Evolutionary conservation across 1,140 invertebrate species (phyloP), one percentile per base, ranked within the genome.

Genomic region (Monomorium pharaonis): DNA sequence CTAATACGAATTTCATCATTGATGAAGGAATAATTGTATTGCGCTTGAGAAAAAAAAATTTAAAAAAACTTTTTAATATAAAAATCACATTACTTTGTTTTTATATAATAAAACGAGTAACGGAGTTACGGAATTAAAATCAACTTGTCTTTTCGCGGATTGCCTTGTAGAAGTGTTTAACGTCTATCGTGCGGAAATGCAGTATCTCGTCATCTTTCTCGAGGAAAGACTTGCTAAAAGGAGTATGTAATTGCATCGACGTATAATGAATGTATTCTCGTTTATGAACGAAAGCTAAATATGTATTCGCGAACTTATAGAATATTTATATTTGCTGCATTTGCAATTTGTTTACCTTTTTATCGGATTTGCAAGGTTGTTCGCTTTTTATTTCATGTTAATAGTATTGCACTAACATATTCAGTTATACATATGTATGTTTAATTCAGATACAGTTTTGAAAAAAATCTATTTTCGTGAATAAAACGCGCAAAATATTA

Each of bases 241-340:
- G 37, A 76, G 44, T 62, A 30, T 76, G 24, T 44, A 62, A 62
- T 76, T 44, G 30, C 51, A 58, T 51, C 51, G 37, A 16, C 9
- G 24, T 16, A 6, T 76, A 62, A 62, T n/a, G 74, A 76, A 37
- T 44, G 16, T n/a, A 76, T 76, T 37, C 14, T 78, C 58, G 12
- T 49, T 16, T 18, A 37, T 6, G 12, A 21, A 14, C n/a, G 14
- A 37, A 67, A 67, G 12, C 10, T 80, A 16, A 24, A 51, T 51
- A 30, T 21, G 47, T 12, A 60, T 44, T 42, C 14, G 24, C 18
- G 10, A 30, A 37, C 4, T 37, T 7, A 67, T 37, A 51, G 47
- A 67, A 69, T 80, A 80, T 65, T 78, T 21, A 33, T 30, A 33
- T 37, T 65, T 65, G 24, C 27, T 24, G 27, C n/a, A 37, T 65